Conservation (phyloP, 2,888 invertebrate genomes). For the Antheraea yamamai region DNA sequence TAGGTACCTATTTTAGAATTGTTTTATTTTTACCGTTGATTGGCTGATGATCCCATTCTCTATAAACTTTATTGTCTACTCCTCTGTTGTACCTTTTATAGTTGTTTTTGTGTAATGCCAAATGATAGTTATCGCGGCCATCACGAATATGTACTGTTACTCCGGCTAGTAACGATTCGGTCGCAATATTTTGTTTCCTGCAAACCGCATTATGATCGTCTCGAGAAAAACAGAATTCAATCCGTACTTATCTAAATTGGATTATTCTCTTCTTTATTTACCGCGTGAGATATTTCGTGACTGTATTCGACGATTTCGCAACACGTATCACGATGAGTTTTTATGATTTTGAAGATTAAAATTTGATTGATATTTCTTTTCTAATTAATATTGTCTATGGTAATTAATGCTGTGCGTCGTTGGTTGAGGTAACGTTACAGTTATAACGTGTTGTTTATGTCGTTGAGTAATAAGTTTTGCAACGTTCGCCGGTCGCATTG, state of each 20-base stretch:
- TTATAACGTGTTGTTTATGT: constrained; percentile 35
- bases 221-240: constrained; percentile 43
- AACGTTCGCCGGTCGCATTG: constrained; percentile 54
- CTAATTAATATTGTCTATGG: background rate
- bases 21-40: constrained; percentile 61
- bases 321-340: constrained; percentile 19
- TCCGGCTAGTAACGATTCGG: constrained; percentile 53
- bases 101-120: constrained; percentile 57
- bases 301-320: constrained; percentile 43
- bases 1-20: constrained; percentile 35
- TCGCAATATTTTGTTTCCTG: constrained; percentile 54
- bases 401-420: background rate
- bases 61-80: constrained; percentile 53
- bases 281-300: constrained; percentile 47
- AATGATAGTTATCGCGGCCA: constrained; percentile 59
- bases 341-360: background rate
- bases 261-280: constrained; percentile 50
- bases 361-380: background rate
- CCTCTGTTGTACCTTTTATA: constrained; percentile 47
- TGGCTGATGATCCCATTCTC: constrained; percentile 53
- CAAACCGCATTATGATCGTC: constrained; percentile 45
- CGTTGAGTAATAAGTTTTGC: constrained; percentile 76
- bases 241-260: constrained; percentile 57
- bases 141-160: constrained; percentile 67
- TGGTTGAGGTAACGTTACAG: constrained; percentile 17